Evolutionary conservation across 2,888 invertebrate species (phyloP), one percentile per base, ranked within the genome.

Genomic region (Sarcophaga variegata): DNA sequence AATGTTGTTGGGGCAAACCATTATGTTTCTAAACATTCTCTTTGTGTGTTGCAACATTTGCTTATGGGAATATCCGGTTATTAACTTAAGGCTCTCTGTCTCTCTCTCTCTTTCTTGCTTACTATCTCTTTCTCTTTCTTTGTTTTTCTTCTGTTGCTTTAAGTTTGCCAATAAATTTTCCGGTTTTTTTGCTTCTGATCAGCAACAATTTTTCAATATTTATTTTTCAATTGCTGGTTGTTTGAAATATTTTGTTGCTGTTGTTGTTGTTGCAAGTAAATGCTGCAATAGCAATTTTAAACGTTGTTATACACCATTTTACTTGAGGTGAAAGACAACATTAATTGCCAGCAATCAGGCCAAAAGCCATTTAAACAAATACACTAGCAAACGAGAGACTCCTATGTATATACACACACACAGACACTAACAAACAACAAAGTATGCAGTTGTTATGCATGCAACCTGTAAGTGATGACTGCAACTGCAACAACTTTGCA

Each of bases 291-390:
- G 45, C 37, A 47, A 27, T 54, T 37, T 49, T 14, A 60, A 60
- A 45, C 77, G 66, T 64, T 85, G 59, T 70, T 75, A 64, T 71
- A 70, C 63, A 49, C 62, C 60, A 47, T 64, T 81, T 81, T 62
- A 77, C 75, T 83, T 74, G 83, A 89, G 89, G 89, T 90, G 88
- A 90, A 91, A 89, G 88, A 91, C 90, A 90, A 88, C 89, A 89
- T 90, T 91, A 91, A 90, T 90, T 90, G 89, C 89, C 82, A 90
- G 86, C 89, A 89, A 89, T 88, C 78, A 85, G 77, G 83, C 81
- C 88, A 88, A 64, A 83, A 88, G 81, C 47, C 86, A 88, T 75
- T 75, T 49, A 60, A 83, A 81, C 62, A 45, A 22, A 54, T 37
- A 85, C 70, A 59, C 62, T 17, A 27, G 59, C 60, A 62, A 25